Percentiles rank a stretch among this genome's conserved stretches.
Evolutionary conservation across 2,113 vertebrate species (phyloP).

Genomic region (Atractosteus spatula): DNA sequence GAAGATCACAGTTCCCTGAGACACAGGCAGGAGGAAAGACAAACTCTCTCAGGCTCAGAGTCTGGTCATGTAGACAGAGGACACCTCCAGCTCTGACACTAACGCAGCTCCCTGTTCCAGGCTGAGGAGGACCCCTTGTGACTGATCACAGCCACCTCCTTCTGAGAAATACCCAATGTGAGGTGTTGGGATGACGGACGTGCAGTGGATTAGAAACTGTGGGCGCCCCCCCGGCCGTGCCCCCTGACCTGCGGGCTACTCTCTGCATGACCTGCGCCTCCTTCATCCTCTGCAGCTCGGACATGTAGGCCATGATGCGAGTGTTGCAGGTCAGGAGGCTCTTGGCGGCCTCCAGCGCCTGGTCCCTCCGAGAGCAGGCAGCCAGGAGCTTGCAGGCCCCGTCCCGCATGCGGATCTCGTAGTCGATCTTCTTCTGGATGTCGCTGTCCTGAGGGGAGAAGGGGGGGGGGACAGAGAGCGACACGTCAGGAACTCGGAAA

Average conservation of each 20-base stretch:
- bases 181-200: too few relatives aligned
- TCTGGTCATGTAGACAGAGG: too few relatives aligned
- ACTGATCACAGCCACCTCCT: too few relatives aligned
- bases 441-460: conserved; percentile 77
- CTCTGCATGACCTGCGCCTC: conserved; percentile 85
- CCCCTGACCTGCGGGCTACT: conserved; percentile 67
- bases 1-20: too few relatives aligned
- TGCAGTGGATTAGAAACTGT: too few relatives aligned
- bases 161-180: too few relatives aligned
- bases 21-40: too few relatives aligned
- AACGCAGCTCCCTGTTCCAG: too few relatives aligned
- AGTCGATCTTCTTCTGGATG: conserved; percentile 88
- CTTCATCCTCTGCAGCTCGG: conserved; percentile 86
- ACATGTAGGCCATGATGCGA: conserved; percentile 89
- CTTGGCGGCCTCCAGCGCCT: conserved; percentile 86
- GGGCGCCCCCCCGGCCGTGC: background rate
- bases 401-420: conserved; percentile 90
- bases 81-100: too few relatives aligned
- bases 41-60: too few relatives aligned
- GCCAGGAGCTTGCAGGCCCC: conserved; percentile 87
- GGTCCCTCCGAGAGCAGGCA: conserved; percentile 83
- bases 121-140: too few relatives aligned
- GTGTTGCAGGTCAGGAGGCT: conserved; percentile 84
- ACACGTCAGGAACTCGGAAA: background rate
- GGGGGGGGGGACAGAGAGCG: background rate